Evolutionary conservation across 2,888 invertebrate species (phyloP), one percentile per base, ranked within the genome.

Genomic region (Eristalis intricaria): DNA sequence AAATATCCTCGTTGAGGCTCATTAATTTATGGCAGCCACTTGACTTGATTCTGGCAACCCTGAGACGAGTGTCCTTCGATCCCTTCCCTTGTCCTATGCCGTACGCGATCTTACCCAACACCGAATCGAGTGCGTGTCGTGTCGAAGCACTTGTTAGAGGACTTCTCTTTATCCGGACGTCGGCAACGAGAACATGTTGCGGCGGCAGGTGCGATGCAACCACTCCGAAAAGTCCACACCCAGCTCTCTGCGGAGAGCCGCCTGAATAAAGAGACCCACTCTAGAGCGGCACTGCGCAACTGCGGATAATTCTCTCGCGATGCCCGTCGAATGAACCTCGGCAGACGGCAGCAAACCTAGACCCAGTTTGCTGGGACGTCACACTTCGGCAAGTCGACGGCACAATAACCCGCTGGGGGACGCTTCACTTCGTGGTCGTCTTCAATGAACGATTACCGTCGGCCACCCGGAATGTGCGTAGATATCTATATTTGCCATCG

Each of bases 311-410:
- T 2, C 13, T 29, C 82, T 81, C 76, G 58, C n/a, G 68, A 63
- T 66, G 38, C 29, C 58, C 43, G 56, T 32, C 65, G 66, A 65
- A 71, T 78, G 86, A 83, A 86, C 83, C 43, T n/a, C 22, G 10
- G 32, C 66, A 82, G 82, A 78, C 19, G 61, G 68, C 65, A 76
- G 68, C 65, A 76, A 84, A 87, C 87, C 84, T 80, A 84, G 87
- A 87, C 87, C 87, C 87, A 87, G 87, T 87, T 87, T 73, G 87
- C 79, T 76, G 84, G 79, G 68, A 66, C 32, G 63, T 66, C 22
- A 26, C 76, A 73, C 79, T 75, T 61, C 19, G 75, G 63, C 64
- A 76, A 73, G 73, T 60, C 60, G 23, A 66, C 79, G 79, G 50
- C 70, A 75, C 60, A 32, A 32, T 68, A 75, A 64, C 75, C 63